Conservation (phyloP, 2,888 invertebrate genomes). For the Scaptomyza caliginosa region DNA sequence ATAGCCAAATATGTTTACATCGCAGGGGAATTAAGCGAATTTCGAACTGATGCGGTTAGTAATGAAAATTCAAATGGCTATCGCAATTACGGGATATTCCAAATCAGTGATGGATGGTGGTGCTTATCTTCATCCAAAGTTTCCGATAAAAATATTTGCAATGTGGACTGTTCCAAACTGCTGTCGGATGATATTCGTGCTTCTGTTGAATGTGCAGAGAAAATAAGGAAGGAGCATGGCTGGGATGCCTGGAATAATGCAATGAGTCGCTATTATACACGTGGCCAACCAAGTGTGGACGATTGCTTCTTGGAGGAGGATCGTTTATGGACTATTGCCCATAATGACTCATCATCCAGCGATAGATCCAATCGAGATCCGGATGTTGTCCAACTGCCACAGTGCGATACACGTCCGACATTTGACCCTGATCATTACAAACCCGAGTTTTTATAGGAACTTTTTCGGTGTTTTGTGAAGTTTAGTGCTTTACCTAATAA, state of each 20-base stretch:
- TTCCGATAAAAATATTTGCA: fast-evolving
- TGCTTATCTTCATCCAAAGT: not conserved
- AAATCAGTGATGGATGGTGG: constrained; percentile 10
- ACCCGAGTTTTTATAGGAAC: fast-evolving
- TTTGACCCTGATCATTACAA: fast-evolving
- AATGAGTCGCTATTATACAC: fast-evolving
- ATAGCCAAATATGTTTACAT: constrained; percentile 16
- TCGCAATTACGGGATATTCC: constrained; percentile 18
- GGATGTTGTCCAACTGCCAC: too few species aligned
- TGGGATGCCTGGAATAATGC: not conserved
- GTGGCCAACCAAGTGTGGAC: not conserved
- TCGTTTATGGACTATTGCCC: not conserved
- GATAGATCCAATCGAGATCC: not conserved
- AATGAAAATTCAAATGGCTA: fast-evolving
- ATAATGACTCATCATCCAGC: not conserved
- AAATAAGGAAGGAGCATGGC: not conserved
- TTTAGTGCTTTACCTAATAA: too few species aligned
- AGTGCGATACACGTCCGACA: fast-evolving
- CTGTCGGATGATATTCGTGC: not conserved
- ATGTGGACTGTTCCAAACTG: not conserved
- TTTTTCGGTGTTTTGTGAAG: too few species aligned
- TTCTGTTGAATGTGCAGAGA: constrained; percentile 2
- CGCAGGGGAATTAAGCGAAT: not conserved
- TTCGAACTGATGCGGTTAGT: not conserved
- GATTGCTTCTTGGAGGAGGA: constrained; percentile 11